A percentile compares a stretch with the other conserved stretches of the same genome.
phyloP scores from a whole-genome alignment of 2,113 vertebrate species.

The Beaufortia kweichowensis region DNA sequence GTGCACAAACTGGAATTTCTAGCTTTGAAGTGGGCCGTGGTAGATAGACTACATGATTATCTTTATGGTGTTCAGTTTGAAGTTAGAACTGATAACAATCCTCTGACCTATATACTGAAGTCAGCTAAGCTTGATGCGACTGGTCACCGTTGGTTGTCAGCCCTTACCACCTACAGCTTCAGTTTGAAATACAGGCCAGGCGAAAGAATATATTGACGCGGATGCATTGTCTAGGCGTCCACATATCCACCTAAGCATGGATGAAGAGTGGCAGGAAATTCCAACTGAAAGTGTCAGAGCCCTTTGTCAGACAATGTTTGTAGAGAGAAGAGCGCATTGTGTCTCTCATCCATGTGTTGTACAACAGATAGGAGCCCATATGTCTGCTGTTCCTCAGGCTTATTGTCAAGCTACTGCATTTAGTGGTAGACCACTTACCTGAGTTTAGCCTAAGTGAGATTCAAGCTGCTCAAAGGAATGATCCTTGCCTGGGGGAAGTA shows the following conservation, averaged over 20 bases:
- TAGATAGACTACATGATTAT: conserved; percentile 33
- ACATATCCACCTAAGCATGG: neutral
- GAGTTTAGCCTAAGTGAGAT: neutral
- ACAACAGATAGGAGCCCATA: neutral
- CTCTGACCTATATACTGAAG: neutral
- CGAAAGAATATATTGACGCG: neutral
- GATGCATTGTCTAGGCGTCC: neutral
- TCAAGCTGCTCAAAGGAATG: conserved; percentile 12
- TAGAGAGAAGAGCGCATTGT: neutral
- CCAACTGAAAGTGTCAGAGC: neutral
- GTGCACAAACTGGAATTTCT: conserved; percentile 30
- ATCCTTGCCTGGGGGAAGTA: neutral
- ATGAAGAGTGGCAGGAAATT: neutral
- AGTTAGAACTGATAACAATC: conserved; percentile 20
- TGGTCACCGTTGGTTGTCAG: conserved; percentile 2
- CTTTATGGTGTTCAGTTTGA: conserved; percentile 12
- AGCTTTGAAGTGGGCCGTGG: no score
- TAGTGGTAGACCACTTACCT: neutral
- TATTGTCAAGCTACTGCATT: neutral
- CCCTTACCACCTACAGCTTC: neutral
- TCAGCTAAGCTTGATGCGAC: neutral
- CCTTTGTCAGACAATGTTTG: conserved; percentile 16
- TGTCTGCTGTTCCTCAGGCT: neutral
- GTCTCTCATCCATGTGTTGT: neutral
- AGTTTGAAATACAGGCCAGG: conserved; percentile 2